These are phyloP conservation scores for Daboia siamensis DNA, from an alignment of 2,113 vertebrate species.

Conservation along the genomic window DNA sequence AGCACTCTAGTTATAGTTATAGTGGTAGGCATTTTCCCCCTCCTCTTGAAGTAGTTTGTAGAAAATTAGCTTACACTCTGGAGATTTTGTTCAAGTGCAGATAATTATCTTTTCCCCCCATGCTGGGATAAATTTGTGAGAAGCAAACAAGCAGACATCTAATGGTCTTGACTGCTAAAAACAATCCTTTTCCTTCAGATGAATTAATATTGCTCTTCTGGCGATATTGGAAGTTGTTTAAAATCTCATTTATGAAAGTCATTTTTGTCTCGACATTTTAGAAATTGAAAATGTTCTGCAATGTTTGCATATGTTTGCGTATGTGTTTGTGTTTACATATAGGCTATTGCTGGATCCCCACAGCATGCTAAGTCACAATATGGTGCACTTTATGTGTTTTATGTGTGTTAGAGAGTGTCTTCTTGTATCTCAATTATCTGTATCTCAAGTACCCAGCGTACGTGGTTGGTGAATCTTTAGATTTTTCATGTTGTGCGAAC, in stretches of 20 bases:
- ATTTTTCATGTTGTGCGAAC: background rate
- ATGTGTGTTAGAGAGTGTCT: background rate
- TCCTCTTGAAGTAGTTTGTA: background rate
- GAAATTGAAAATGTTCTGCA: background rate
- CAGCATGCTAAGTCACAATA: background rate
- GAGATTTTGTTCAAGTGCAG: background rate
- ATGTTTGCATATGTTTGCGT: background rate
- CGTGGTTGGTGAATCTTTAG: background rate
- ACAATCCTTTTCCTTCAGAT: background rate
- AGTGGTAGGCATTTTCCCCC: background rate
- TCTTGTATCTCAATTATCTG: no score
- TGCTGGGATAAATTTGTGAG: background rate
- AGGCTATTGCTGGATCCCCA: background rate
- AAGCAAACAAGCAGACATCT: background rate
- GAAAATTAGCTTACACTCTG: background rate
- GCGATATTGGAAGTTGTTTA: background rate
- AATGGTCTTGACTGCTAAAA: background rate
- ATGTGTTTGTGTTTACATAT: background rate
- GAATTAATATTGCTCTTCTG: background rate
- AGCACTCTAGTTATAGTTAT: background rate
- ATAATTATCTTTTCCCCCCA: background rate
- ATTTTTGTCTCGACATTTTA: background rate
- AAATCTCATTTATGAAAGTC: background rate
- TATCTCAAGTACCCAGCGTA: background rate
- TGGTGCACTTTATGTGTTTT: background rate